Percentiles rank a stretch among this genome's conserved stretches.
Conservation (phyloP, 2,797 vertebrate species). For the Bradypodion pumilum region DNA sequence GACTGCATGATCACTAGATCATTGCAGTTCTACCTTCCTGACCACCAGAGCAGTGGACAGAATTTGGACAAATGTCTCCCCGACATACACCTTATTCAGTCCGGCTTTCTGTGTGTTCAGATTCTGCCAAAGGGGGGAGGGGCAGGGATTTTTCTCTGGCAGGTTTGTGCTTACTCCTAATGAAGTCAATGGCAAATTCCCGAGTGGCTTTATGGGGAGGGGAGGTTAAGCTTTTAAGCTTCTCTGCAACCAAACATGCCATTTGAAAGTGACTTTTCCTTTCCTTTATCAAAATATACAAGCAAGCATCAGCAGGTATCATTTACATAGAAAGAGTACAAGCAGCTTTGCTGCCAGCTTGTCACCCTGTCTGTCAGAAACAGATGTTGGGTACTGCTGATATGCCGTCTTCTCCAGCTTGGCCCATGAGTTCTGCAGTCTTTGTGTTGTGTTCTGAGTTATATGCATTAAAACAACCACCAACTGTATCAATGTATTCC, state of each 20-base stretch:
- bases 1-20: too few species aligned
- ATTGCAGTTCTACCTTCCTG: neutral
- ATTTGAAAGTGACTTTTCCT: constrained; percentile 64
- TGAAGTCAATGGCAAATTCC: constrained; percentile 12
- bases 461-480: too few species aligned
- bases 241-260: constrained; percentile 31
- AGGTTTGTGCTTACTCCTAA: constrained; percentile 49
- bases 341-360: constrained; percentile 64
- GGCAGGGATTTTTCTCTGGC: constrained; percentile 45
- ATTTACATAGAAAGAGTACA: constrained; percentile 69
- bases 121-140: constrained; percentile 53
- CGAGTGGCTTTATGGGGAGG: constrained; percentile 46
- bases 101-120: constrained; percentile 27
- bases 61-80: neutral
- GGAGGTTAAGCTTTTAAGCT: constrained; percentile 37
- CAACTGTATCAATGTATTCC: too few species aligned
- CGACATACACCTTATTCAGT: neutral
- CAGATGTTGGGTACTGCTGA: constrained; percentile 69
- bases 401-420: constrained; percentile 63
- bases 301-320: constrained; percentile 65
- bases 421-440: constrained; percentile 59
- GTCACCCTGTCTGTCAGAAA: constrained; percentile 66
- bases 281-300: constrained; percentile 58
- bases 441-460: too few species aligned
- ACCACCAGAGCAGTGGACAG: neutral